Conservation (phyloP, 2,113 vertebrate genomes). For the Anas platyrhynchos region DNA sequence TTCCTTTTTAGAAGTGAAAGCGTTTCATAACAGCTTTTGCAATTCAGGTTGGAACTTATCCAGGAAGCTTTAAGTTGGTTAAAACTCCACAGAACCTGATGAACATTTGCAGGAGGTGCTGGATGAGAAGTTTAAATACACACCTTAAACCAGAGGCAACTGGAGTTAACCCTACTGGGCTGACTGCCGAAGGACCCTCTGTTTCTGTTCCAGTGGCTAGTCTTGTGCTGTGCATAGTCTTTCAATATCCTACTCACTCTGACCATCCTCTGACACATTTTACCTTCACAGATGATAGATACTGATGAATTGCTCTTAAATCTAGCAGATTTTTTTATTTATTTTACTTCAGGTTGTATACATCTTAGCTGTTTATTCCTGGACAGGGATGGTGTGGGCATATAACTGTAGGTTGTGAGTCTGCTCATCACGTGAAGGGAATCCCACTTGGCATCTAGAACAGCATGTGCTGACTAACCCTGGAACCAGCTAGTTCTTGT, state of each 20-base stretch:
- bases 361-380: neutral
- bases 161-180: neutral
- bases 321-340: neutral
- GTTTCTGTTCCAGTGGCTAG: neutral
- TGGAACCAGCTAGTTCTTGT: neutral
- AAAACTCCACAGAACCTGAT: neutral
- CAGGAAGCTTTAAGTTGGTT: neutral
- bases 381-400: neutral
- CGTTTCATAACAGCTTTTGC: neutral
- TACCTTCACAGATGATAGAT: neutral
- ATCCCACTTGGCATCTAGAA: neutral
- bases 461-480: neutral
- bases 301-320: neutral
- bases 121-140: neutral
- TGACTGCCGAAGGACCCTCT: neutral
- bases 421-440: neutral
- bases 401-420: neutral
- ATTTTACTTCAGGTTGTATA: neutral
- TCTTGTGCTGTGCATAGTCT: neutral
- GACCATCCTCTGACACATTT: neutral
- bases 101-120: neutral
- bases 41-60: neutral
- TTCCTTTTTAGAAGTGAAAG: neutral
- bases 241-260: neutral
- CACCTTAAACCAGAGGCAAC: neutral